phyloP scores from a whole-genome alignment of 2,797 vertebrate genomes.

The Miichthys miiuy region DNA sequence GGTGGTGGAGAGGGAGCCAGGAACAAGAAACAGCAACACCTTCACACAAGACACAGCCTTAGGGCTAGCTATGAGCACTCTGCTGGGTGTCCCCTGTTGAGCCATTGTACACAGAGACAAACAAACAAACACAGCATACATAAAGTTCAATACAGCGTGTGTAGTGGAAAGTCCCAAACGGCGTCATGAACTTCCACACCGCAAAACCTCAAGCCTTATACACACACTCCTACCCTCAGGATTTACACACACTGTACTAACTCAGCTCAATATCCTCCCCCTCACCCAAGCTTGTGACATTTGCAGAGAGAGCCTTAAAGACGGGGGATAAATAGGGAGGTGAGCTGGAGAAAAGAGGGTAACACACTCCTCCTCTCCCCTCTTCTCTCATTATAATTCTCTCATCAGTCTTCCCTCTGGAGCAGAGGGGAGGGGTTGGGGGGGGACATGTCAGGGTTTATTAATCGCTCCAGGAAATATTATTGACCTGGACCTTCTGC shows the following conservation, averaged over 20 bases:
- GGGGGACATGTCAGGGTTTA: constrained; percentile 78
- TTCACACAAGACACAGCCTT: constrained; percentile 36
- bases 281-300: constrained; percentile 66
- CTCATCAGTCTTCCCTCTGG: constrained; percentile 73
- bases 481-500: constrained; percentile 81
- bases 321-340: constrained; percentile 36
- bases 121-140: constrained; percentile 46
- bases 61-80: constrained; percentile 41
- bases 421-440: constrained; percentile 3
- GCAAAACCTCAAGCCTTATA: constrained; percentile 34
- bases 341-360: constrained; percentile 12
- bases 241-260: constrained; percentile 41
- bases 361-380: constrained; percentile 31
- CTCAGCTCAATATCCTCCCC: constrained; percentile 53
- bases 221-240: constrained; percentile 33
- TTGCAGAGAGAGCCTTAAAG: constrained; percentile 59
- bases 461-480: constrained; percentile 82
- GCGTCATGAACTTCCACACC: constrained; percentile 45
- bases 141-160: constrained; percentile 36
- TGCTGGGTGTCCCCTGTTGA: constrained; percentile 31
- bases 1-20: constrained; percentile 12
- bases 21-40: constrained; percentile 27
- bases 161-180: constrained; percentile 50
- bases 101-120: constrained; percentile 27
- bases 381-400: constrained; percentile 80